A percentile compares a stretch with the other conserved stretches of the same genome.
Conservation (phyloP, 2,113 vertebrate genomes). For the Gnathonemus longibarbis region DNA sequence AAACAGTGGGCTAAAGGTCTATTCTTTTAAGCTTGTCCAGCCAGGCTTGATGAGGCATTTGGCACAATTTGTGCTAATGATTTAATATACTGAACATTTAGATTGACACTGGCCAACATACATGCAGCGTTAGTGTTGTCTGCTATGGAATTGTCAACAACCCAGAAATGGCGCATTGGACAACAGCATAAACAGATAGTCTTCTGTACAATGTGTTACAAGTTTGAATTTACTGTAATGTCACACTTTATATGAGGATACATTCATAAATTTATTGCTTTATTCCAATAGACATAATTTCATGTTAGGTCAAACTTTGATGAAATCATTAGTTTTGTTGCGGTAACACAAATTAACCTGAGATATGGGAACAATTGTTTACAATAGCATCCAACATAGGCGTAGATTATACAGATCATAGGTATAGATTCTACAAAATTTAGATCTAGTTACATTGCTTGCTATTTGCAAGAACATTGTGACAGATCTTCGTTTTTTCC, state of each 20-base stretch:
- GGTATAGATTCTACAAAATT: neutral
- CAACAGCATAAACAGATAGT: neutral
- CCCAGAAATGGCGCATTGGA: neutral
- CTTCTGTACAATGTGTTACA: neutral
- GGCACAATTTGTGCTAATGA: too few species aligned
- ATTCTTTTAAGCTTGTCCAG: too few species aligned
- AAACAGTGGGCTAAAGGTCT: neutral
- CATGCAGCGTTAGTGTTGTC: neutral
- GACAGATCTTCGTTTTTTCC: neutral
- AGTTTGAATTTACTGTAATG: neutral
- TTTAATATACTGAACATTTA: too few species aligned
- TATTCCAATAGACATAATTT: neutral
- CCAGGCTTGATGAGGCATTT: too few species aligned
- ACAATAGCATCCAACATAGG: neutral
- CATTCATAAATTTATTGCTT: neutral
- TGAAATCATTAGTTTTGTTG: neutral
- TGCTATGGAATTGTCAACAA: neutral
- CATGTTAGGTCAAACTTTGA: neutral
- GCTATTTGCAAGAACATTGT: neutral
- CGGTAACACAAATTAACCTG: neutral
- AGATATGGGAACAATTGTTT: neutral
- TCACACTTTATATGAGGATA: neutral
- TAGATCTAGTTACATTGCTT: too few species aligned
- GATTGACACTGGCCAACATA: neutral
- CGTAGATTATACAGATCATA: neutral